Conservation (phyloP, 2,888 invertebrate genomes). For the Aelia acuminata region DNA sequence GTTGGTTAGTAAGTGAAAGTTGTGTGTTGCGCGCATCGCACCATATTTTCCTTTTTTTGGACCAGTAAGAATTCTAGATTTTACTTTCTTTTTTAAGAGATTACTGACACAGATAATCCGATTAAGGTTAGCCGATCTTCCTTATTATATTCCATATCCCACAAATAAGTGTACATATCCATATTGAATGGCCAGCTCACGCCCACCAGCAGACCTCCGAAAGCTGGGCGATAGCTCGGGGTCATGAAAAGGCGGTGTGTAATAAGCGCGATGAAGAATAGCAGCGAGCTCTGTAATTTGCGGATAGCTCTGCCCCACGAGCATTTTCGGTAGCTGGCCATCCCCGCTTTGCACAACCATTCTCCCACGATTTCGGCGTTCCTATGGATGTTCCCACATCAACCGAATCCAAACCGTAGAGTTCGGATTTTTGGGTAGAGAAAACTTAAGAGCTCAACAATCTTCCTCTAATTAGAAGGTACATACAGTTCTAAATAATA, state of each 20-base stretch:
- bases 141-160: not conserved
- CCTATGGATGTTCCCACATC: not conserved
- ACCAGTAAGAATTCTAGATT: too few species aligned
- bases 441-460: not conserved
- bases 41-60: too few species aligned
- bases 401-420: not conserved
- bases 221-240: not conserved
- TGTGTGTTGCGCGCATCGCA: too few species aligned
- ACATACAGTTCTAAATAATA: not conserved
- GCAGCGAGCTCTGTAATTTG: conserved; percentile 37
- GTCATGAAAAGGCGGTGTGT: not conserved
- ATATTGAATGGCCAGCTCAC: not conserved
- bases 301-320: conserved; percentile 23
- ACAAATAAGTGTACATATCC: not conserved
- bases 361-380: conserved; percentile 48
- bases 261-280: conserved; percentile 26
- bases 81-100: not conserved
- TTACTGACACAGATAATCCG: not conserved
- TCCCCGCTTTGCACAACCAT: conserved; percentile 11
- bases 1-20: too few species aligned
- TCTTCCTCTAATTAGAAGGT: not conserved
- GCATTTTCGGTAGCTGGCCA: conserved; percentile 33
- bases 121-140: not conserved
- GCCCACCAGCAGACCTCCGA: not conserved
- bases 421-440: not conserved